Evolutionary conservation across 2,797 vertebrate species (phyloP).

Genomic region (Anabacerthia variegaticeps): DNA sequence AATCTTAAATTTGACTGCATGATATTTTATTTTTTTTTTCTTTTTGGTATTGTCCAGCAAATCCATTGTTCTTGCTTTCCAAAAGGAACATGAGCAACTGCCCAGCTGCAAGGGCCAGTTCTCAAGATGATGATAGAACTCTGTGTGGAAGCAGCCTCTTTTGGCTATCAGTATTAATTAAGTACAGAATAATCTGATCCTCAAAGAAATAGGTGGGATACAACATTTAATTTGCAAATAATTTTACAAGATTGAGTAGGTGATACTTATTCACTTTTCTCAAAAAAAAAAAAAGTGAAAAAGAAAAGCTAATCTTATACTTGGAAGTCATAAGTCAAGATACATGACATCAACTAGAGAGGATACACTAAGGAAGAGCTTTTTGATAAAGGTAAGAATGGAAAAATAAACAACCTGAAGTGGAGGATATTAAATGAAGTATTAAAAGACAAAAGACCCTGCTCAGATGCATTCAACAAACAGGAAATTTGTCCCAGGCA

Average conservation of each 20-base stretch:
- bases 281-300: no score
- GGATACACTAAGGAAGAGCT: not conserved
- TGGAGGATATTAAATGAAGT: not conserved
- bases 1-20: not conserved
- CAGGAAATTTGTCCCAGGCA: not conserved
- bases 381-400: not conserved
- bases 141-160: not conserved
- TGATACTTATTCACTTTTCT: not conserved
- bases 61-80: not conserved
- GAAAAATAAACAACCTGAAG: not conserved
- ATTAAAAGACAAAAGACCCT: not conserved
- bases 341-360: not conserved
- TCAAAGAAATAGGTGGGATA: not conserved
- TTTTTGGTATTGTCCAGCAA: not conserved
- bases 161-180: not conserved
- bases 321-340: not conserved
- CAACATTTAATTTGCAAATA: not conserved
- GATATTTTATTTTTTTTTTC: not conserved
- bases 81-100: not conserved
- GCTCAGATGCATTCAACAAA: not conserved
- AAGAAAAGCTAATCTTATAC: not conserved
- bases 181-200: not conserved
- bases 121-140: not conserved
- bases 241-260: not conserved
- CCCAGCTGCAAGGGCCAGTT: not conserved